Percentiles rank a stretch among this genome's conserved stretches.
These are phyloP conservation scores for Cercopithecus mona DNA, from an alignment of 2,113 vertebrate genomes.

Conservation along the genomic window DNA sequence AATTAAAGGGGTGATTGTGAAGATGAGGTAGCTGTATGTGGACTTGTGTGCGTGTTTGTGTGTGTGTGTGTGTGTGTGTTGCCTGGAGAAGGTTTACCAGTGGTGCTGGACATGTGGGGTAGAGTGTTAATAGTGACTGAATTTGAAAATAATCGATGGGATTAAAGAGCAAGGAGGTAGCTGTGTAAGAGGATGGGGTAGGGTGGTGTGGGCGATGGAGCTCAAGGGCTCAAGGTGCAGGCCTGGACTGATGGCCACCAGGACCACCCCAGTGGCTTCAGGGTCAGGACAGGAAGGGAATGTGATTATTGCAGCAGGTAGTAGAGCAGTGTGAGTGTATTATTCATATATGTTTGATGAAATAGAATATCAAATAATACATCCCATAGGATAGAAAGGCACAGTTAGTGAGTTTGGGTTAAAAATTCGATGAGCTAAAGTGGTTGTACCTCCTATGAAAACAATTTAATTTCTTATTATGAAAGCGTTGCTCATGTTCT, in stretches of 20 bases:
- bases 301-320: not conserved
- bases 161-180: not conserved
- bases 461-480: not conserved
- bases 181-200: not conserved
- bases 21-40: not conserved
- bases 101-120: not conserved
- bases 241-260: too few species aligned
- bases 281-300: not conserved
- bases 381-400: not conserved
- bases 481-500: not conserved
- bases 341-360: not conserved
- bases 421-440: not conserved
- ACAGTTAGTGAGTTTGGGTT: not conserved
- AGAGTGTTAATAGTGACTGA: not conserved
- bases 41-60: too few species aligned
- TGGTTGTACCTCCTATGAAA: not conserved
- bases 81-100: not conserved
- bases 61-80: not conserved
- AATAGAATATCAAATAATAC: not conserved
- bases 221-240: too few species aligned
- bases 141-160: not conserved
- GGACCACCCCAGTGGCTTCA: too few species aligned
- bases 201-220: fast-evolving
- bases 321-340: fast-evolving
- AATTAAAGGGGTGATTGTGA: fast-evolving